Base-by-base conservation (phyloP, 2,113 vertebrate genomes). In the Brachyhypopomus gauderio region DNA sequence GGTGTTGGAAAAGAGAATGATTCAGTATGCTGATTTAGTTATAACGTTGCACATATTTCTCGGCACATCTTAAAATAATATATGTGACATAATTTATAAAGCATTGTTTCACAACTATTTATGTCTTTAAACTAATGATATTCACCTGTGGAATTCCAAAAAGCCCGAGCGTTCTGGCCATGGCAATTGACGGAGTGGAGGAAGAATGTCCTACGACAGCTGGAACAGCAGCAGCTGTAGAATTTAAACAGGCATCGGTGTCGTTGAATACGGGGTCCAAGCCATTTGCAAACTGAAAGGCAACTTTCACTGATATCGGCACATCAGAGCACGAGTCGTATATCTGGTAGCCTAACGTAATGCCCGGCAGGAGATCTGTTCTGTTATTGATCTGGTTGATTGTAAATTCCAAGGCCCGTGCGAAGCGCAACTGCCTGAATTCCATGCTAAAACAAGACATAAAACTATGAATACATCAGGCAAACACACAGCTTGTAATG, bases 351-450 rank as follows among this genome's bases (percentile, higher is more conserved):
- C 92, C 91, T 0, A 93, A 79, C 0, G 5, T 88, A 34, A 92
- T 66, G 0, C 86, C 86, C 0, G 92, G 90, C 52, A 93, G 85
- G 36, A 93, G 85, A 30, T 86, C 56, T 0, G 86, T 78, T 78
- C 89, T 91, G 86, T 92, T 91, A 86, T 92, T 93, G 2, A 93
- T 92, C 77, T 93, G 89, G 41, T 92, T 81, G 1, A 93, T 88
- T 4, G 92, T 88, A 20, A 92, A 92, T 2, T 89, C 14, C 91
- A 93, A 90, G 27, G 91, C 75, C 0, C 85, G 89, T 3, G 85
- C 85, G 38, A 91, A 89, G 30, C 86, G 91, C 72, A 93, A 78
- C 23, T 89, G 90, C 58, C 85, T 85, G 1, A 84, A 34, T 14
- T 87, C 77, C 23, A 93, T 80, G 0, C 92, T 88, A 45, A 84